These are phyloP conservation scores for Gnathonemus echidnorhynchus DNA, from an alignment of 2,113 vertebrate genomes.

Conservation along the genomic window DNA sequence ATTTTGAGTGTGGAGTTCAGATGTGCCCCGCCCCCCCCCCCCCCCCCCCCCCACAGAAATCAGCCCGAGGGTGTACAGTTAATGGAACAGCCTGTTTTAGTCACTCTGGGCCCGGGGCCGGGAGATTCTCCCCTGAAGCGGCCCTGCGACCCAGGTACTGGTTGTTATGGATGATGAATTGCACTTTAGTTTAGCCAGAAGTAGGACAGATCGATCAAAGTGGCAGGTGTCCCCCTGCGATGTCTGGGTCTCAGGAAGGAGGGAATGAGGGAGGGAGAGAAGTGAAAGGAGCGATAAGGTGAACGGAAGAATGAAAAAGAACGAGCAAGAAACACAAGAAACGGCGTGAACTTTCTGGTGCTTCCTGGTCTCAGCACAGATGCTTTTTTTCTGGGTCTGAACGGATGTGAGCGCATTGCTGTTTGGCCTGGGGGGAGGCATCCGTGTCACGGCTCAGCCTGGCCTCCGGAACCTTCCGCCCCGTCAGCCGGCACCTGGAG, in stretches of 20 bases:
- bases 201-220: conserved; percentile 73
- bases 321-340: conserved; percentile 31
- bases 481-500: not conserved
- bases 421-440: not conserved
- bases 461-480: not conserved
- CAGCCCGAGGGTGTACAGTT: not conserved
- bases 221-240: conserved; percentile 66
- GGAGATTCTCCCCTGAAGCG: conserved; percentile 47
- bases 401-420: not conserved
- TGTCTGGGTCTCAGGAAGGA: conserved; percentile 53
- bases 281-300: conserved; percentile 50
- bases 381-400: not conserved
- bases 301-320: not conserved
- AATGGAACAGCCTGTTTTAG: conserved; percentile 12
- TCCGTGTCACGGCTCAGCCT: conserved; percentile 20
- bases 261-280: conserved; percentile 52
- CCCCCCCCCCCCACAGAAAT: not conserved
- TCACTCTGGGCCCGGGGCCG: conserved; percentile 33
- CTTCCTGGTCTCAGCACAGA: not conserved
- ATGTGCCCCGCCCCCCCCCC: not conserved
- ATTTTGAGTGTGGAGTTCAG: not conserved
- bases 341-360: conserved; percentile 33
- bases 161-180: conserved; percentile 71
- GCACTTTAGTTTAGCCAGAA: conserved; percentile 63
- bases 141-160: conserved; percentile 47